phyloP scores from a whole-genome alignment of 2,797 vertebrate genomes.

The Sparus aurata region DNA sequence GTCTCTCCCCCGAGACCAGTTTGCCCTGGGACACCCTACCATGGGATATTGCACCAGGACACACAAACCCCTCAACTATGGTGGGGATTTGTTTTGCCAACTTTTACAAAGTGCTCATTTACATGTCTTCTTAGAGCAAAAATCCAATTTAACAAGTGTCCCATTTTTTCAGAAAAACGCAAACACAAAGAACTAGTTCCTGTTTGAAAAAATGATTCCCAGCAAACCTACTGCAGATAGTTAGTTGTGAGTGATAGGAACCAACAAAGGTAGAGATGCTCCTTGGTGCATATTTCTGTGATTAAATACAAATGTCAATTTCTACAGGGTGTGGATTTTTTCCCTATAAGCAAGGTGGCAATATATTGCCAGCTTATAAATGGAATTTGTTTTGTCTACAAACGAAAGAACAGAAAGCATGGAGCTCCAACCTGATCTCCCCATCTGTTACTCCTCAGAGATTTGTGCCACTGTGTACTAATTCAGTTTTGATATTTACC shows the following conservation, averaged over 20 bases:
- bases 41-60: background rate
- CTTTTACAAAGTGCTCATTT: no score
- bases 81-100: background rate
- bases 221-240: no score
- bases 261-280: background rate
- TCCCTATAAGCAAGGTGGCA: background rate
- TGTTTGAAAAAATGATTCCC: no score
- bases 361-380: background rate
- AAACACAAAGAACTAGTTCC: no score
- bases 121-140: no score
- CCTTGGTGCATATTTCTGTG: background rate
- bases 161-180: no score
- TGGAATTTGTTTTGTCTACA: background rate
- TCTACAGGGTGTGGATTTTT: background rate
- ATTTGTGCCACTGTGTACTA: background rate
- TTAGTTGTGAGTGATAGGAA: background rate
- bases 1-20: background rate
- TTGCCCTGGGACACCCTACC: background rate
- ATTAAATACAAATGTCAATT: background rate
- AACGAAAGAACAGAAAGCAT: background rate
- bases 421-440: background rate
- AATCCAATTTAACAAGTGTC: no score
- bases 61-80: background rate
- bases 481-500: background rate
- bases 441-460: background rate